phyloP scores from a whole-genome alignment of 2,113 vertebrate species.

The Thalassarche chlororhynchos region DNA sequence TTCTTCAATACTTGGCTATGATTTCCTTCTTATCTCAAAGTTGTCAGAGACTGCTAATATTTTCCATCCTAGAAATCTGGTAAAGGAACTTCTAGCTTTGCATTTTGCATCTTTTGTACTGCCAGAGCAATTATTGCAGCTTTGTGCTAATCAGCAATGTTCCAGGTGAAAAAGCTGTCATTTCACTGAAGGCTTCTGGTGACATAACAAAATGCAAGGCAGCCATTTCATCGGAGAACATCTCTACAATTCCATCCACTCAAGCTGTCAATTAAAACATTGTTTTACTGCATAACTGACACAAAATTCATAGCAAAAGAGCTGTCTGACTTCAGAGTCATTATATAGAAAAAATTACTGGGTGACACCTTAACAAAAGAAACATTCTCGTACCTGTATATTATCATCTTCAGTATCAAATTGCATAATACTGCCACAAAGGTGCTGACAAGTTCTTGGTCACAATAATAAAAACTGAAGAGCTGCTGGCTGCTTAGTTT shows the following conservation, averaged over 20 bases:
- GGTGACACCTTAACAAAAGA: not conserved
- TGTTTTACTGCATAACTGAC: not conserved
- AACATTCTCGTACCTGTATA: not conserved
- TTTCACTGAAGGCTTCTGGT: not conserved
- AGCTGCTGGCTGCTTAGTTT: not conserved
- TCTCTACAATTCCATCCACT: not conserved
- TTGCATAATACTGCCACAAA: not conserved
- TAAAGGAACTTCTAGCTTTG: not conserved
- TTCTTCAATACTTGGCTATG: not conserved
- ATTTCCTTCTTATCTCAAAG: not conserved
- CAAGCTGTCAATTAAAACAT: conserved; percentile 1
- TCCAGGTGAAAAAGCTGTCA: not conserved
- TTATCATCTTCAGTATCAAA: not conserved
- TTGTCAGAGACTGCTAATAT: not conserved
- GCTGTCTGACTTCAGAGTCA: not conserved
- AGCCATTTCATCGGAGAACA: not conserved
- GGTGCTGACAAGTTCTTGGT: not conserved
- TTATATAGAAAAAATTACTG: not conserved
- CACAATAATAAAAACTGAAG: not conserved
- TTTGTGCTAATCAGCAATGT: not conserved
- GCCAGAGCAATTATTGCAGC: not conserved
- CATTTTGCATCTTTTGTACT: not conserved
- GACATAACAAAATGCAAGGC: not conserved
- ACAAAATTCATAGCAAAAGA: not conserved
- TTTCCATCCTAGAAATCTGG: not conserved